Evolutionary conservation across 2,113 vertebrate genomes (phyloP).

Genomic region (Corythornis vintsioides): DNA sequence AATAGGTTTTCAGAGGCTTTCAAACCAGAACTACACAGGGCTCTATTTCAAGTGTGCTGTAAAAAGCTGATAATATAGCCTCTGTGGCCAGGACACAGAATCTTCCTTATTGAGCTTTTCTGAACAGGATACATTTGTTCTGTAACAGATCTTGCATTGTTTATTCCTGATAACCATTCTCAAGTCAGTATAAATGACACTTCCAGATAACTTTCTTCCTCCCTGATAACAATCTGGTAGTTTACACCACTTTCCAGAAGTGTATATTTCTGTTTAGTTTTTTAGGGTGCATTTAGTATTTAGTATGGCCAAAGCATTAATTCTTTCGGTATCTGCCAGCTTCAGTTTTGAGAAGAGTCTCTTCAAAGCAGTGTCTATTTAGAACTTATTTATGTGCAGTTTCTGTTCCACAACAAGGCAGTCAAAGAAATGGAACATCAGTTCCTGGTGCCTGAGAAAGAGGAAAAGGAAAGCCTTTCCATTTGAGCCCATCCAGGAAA

Average conservation of each 20-base stretch:
- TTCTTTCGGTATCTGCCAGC: slow-evolving; percentile 66
- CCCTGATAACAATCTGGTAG: slow-evolving; percentile 62
- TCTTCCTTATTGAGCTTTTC: slow-evolving; percentile 59
- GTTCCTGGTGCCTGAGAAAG: slow-evolving; percentile 48
- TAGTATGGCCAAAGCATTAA: slow-evolving; percentile 41
- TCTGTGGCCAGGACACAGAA: slow-evolving; percentile 50
- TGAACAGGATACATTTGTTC: slow-evolving; percentile 60
- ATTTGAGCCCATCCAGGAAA: not conserved
- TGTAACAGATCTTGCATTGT: slow-evolving; percentile 56
- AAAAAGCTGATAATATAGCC: slow-evolving; percentile 60
- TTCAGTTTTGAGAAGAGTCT: slow-evolving; percentile 51
- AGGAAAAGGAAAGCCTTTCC: not conserved
- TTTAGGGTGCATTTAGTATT: slow-evolving; percentile 40
- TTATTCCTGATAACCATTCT: slow-evolving; percentile 55
- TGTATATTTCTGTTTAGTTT: slow-evolving; percentile 55
- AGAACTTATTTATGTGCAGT: slow-evolving; percentile 59
- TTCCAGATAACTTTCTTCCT: slow-evolving; percentile 69
- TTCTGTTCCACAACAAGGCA: slow-evolving; percentile 32
- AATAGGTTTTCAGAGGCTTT: slow-evolving; percentile 52
- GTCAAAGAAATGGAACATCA: slow-evolving; percentile 38
- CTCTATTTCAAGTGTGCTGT: slow-evolving; percentile 54
- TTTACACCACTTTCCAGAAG: slow-evolving; percentile 59
- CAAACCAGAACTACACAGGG: slow-evolving; percentile 41
- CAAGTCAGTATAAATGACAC: slow-evolving; percentile 58
- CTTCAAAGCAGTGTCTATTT: slow-evolving; percentile 67